Conservation (phyloP, 1,140 invertebrate genomes). For the Drosophila ambigua region DNA sequence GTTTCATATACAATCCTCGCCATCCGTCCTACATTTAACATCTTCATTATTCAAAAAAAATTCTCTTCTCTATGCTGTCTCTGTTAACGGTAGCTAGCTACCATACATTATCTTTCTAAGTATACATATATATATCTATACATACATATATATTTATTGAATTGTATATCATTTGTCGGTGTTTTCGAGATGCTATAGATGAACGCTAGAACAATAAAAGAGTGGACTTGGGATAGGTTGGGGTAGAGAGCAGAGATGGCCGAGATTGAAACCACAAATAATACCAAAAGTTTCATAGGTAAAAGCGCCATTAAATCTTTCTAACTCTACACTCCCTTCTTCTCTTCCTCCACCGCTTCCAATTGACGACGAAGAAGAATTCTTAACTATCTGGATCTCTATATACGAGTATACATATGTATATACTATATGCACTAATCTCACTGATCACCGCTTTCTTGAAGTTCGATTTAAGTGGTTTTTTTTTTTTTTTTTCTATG, state of each 20-base stretch:
- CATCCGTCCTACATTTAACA: constrained; percentile 38
- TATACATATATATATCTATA: constrained; percentile 29
- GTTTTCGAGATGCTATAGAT: constrained; percentile 38
- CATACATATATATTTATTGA: constrained; percentile 36
- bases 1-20: constrained; percentile 65
- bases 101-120: constrained; percentile 22
- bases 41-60: constrained; percentile 37
- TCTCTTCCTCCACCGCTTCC: constrained; percentile 2
- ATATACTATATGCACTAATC: constrained; percentile 33
- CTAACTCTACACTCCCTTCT: not conserved
- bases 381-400: constrained; percentile 35
- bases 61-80: constrained; percentile 6
- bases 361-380: constrained; percentile 15
- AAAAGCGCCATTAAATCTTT: constrained; percentile 29
- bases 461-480: constrained; percentile 60
- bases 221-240: constrained; percentile 10
- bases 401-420: not conserved
- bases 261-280: constrained; percentile 50
- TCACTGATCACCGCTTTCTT: constrained; percentile 48
- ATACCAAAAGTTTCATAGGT: constrained; percentile 42
- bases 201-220: constrained; percentile 22
- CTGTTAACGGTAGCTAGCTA: constrained; percentile 24
- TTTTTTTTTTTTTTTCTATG: constrained; percentile 44
- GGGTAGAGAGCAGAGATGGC: constrained; percentile 31
- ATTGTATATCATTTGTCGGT: constrained; percentile 62